Conservation (phyloP, 2,797 vertebrate species). For the Fistularia commersonii region DNA sequence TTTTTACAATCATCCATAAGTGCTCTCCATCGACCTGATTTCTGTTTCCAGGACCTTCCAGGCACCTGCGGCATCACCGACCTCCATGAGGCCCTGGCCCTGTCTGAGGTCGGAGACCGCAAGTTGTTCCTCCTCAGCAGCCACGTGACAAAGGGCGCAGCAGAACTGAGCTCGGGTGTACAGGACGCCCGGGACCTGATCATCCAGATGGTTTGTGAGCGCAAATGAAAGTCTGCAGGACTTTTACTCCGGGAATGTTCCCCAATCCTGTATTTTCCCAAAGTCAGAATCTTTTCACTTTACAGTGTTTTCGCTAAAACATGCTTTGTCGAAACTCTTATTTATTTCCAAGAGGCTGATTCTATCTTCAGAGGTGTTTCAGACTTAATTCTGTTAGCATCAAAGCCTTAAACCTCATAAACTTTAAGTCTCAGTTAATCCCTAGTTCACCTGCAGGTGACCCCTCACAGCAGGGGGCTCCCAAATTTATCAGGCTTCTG, state of each 20-base stretch:
- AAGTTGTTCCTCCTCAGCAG: conserved; percentile 89
- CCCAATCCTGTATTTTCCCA: no score
- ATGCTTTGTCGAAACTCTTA: not conserved
- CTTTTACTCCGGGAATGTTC: no score
- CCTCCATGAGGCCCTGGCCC: conserved; percentile 82
- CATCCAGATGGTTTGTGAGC: conserved; percentile 75
- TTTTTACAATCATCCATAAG: no score
- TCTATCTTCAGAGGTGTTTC: not conserved
- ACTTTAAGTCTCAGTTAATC: no score
- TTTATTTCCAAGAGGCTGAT: conserved; percentile 9
- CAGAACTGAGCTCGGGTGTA: conserved; percentile 72
- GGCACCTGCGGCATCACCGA: conserved; percentile 85
- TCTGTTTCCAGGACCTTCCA: conserved; percentile 85
- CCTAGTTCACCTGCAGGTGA: not conserved
- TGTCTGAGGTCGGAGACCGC: conserved; percentile 80
- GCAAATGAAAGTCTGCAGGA: conserved; percentile 46
- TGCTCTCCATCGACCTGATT: no score
- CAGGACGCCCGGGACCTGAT: conserved; percentile 88
- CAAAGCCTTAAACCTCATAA: no score
- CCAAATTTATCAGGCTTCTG: no score
- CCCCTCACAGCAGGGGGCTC: no score
- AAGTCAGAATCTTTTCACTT: no score
- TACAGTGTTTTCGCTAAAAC: not conserved
- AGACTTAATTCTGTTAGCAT: no score
- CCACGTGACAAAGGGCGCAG: conserved; percentile 69